These are phyloP conservation scores for Oriolus oriolus DNA, from an alignment of 2,113 vertebrate genomes.

Conservation along the genomic window DNA sequence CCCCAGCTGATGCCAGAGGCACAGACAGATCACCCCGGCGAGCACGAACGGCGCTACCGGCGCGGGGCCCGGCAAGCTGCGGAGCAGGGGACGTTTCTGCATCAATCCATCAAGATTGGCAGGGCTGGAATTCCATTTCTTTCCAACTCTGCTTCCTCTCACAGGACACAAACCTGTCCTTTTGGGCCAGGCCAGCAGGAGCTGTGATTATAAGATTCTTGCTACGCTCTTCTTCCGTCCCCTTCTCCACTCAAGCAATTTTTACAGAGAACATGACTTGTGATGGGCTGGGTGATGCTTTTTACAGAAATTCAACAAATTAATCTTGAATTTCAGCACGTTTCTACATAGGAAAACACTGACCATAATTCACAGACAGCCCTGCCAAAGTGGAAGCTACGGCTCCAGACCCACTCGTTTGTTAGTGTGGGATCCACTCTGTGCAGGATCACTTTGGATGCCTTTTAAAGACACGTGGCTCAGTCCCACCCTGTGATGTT, in stretches of 20 bases:
- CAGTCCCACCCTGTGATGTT: not conserved
- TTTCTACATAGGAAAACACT: not conserved
- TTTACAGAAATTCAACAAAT: not conserved
- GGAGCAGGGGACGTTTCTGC: not conserved
- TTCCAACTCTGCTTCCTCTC: not conserved
- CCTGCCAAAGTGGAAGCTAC: not conserved
- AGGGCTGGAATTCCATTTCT: not conserved
- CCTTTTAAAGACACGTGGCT: not conserved
- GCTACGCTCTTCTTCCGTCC: not conserved
- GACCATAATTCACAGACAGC: not conserved
- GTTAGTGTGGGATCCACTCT: accelerated
- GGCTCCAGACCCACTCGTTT: not conserved
- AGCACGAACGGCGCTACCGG: not conserved
- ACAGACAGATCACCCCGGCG: not conserved
- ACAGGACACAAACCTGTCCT: not conserved
- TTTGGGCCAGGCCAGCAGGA: not conserved
- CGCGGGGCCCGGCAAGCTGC: not conserved
- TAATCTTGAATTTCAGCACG: not conserved
- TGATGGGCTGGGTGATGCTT: not conserved
- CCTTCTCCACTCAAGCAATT: not conserved
- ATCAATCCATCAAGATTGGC: not conserved
- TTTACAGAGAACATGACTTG: accelerated
- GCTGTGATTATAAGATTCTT: not conserved
- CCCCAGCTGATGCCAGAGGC: not conserved
- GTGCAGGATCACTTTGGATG: not conserved